Base-by-base conservation (phyloP, 2,888 invertebrate species). In the Pachycephus smyrnensis region DNA sequence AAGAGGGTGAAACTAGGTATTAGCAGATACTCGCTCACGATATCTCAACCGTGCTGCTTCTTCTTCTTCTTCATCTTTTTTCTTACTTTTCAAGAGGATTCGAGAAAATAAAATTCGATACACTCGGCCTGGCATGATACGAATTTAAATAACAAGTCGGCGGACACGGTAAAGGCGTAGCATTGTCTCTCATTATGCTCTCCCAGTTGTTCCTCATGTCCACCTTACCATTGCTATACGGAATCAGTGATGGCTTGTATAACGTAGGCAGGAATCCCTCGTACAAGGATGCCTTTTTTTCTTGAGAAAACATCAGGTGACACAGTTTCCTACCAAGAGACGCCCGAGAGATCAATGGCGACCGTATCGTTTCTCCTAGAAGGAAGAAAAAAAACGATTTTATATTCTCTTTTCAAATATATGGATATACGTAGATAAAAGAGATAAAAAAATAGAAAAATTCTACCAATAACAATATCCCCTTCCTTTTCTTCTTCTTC, bases 101-200 rank as follows among this genome's bases (percentile, higher is more conserved):
- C 55, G 23, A 55, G 55, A 55, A 55, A 55, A 55, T 55, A 55
- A 55, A 55, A 55, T 55, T 55, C 55, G 55, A 55, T 55, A 55
- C 55, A 55, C 71, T 31, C 71, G n/a, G 33, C 31, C 12, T 31
- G 33, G 71, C 31, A 71, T 33, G 71, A 71, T 71, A 32, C 30
- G 71, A 12, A 71, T 71, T 71, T 71, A 71, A 71, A 71, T 71
- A 71, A 71, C 71, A 71, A 71, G 71, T 32, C 71, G 71, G 33
- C 31, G 31, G 31, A 71, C 71, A 71, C 71, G 71, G 71, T 71
- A 9, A 71, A 33, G 71, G 71, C 71, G 71, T 71, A 71, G 32
- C 71, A 71, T 71, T 33, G 71, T 71, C 71, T 33, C 71, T 71
- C 71, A 71, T 71, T 71, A 71, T 71, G 31, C 71, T 31, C 12